Evolutionary conservation across 2,113 vertebrate species (phyloP), one percentile per base, ranked within the genome.

Genomic region (Hassar affinis): DNA sequence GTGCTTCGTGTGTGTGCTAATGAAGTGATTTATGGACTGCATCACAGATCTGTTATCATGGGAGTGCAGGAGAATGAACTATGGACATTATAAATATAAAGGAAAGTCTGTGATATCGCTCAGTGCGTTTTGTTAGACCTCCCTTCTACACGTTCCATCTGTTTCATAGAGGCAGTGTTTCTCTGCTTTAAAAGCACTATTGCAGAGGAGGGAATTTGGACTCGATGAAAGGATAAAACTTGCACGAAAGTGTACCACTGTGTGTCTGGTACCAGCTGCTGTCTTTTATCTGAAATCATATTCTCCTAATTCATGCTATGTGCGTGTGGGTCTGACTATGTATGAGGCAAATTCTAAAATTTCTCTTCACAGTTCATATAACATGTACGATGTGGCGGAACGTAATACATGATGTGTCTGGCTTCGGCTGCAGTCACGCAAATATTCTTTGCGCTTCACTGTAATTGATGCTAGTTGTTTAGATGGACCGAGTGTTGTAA

Each of bases 21-120:
- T 88, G 87, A 42, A 47, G 74, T 69, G 88, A 90, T 91, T 91
- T 85, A 90, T 86, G 25, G 72, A 85, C 84, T 86, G 87, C 90
- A 84, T 90, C 87, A 87, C 85, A 89, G 89, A 90, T 93, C 87
- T 88, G 88, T 88, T 92, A 88, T 89, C 87, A 42, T 81, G 49
- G 79, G 47, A 81, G 33, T 27, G 64, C 79, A 38, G 18, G 18
- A 35, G 47, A 69, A 69, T 82, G 54, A 75, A 75, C 56, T 61
- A 30, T 76, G 17, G 57, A 11, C 30, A n/a, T 42, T 64, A 38
- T 33, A 38, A 51, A 62, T 76, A 72, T 38, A 49, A 51, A n/a
- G 30, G n/a, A 62, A 76, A 51, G 22, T 52, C 18, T 51, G 12
- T 35, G 20, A 38, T 51, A 33, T n/a, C 42, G 8, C n/a, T 20